Conservation (phyloP, 2,113 vertebrate species). For the Formicarius rufipectus region DNA sequence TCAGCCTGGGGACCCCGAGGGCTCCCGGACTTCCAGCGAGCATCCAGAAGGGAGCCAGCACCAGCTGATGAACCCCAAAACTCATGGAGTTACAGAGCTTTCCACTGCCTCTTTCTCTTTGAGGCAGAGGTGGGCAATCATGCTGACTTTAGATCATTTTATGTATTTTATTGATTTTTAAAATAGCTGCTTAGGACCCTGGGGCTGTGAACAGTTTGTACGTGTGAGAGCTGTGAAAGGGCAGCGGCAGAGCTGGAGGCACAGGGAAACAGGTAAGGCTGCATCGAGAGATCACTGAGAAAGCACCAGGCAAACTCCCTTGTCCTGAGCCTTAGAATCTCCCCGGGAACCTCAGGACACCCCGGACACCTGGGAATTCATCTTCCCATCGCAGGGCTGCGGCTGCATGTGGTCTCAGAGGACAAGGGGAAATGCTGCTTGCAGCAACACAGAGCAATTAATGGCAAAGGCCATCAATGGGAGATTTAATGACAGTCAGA, state of each 20-base stretch:
- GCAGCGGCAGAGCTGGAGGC: background rate
- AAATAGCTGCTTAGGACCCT: background rate
- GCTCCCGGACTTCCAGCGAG: background rate
- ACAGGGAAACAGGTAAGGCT: background rate
- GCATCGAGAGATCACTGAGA: background rate
- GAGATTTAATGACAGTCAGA: background rate
- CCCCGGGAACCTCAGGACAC: background rate
- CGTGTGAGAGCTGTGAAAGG: background rate
- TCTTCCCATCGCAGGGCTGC: background rate
- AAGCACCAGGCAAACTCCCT: background rate
- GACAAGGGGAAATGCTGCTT: background rate
- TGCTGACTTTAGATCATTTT: background rate
- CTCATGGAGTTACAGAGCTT: background rate
- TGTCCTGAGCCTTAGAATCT: background rate
- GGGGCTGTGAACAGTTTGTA: background rate
- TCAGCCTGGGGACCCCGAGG: background rate
- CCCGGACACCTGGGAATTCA: background rate
- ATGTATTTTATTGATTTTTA: conserved; percentile 37
- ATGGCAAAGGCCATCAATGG: background rate
- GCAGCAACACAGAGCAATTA: background rate
- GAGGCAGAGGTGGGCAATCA: background rate
- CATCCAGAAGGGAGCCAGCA: background rate
- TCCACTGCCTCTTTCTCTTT: background rate
- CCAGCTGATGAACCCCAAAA: background rate
- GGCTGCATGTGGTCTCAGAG: background rate